Base-by-base conservation (phyloP, 2,113 vertebrate genomes). In the Oriolus oriolus region DNA sequence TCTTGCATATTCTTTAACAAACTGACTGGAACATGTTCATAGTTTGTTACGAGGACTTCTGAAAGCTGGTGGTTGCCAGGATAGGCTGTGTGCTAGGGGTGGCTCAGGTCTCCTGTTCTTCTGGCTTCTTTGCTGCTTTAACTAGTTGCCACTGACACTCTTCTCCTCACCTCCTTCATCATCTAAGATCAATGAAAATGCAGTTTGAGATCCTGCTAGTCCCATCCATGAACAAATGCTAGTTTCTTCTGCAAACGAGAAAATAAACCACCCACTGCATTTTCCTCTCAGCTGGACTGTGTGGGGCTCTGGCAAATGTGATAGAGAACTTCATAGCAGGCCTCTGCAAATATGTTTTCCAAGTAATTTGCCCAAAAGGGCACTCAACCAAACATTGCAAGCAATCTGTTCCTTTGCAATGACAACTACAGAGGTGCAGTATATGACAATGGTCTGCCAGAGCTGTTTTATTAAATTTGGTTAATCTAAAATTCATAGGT, bases 401-500 rank as follows among this genome's bases (percentile, higher is more conserved):
- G 60, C 63, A 79, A 20, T 52, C 45, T 91, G 42, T 74, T 87
- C 59, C 54, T 78, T 81, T 85, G 74, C 70, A 69, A 0, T 85
- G 76, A 28, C 76, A 76, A 6, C 42, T 3, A 0, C 45, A 54
- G 73, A 70, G n/a, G 14, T 74, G 50, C 0, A 0, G 33, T 44
- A 22, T 21, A 3, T 60, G 66, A 47, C 35, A 71, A 2, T 20
- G 53, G 33, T 30, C 50, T 85, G 54, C 16, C 50, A 69, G 18
- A 39, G 54, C 50, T 76, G 30, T 61, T 87, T 33, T 63, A 53
- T 83, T 87, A 73, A 33, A 61, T 61, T 60, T 3, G 2, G 8
- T 78, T 82, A 41, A 71, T 73, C 15, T 65, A 16, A 93, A 91
- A 85, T 77, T 53, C 19, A 23, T 66, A 61, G 35, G 13, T 93